Evolutionary conservation across 2,797 vertebrate species (phyloP).

Genomic region (Pseudocheirus occidentalis): DNA sequence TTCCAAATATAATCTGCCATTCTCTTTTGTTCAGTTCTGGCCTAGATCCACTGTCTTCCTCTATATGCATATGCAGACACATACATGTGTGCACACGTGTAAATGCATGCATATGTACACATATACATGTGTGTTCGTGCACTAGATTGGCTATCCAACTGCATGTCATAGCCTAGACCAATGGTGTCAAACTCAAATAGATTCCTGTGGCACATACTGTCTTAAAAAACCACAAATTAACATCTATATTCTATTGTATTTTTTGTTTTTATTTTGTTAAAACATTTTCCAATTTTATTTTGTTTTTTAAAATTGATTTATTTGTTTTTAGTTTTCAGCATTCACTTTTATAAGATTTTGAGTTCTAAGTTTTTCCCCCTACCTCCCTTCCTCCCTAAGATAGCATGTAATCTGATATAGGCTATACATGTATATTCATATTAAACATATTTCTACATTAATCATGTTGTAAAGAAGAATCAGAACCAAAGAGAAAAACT

Average conservation of each 20-base stretch:
- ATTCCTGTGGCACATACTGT: background rate
- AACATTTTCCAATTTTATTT: background rate
- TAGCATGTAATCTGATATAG: too few species aligned
- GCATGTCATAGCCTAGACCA: background rate
- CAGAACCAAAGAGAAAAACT: too few species aligned
- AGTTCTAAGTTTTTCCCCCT: too few species aligned
- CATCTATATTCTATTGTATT: background rate
- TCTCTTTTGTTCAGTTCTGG: background rate
- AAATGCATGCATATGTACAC: background rate
- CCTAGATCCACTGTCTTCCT: background rate
- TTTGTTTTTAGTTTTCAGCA: too few species aligned
- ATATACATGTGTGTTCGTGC: background rate
- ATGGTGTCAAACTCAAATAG: background rate
- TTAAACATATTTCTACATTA: too few species aligned
- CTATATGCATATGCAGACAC: background rate
- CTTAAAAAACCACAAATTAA: background rate
- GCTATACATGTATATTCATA: too few species aligned
- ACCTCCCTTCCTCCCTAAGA: too few species aligned
- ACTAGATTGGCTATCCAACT: background rate
- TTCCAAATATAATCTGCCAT: background rate
- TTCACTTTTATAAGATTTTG: too few species aligned
- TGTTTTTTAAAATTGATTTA: too few species aligned
- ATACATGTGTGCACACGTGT: background rate
- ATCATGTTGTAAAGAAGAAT: too few species aligned
- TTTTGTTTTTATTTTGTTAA: background rate